Conservation (phyloP, 2,888 invertebrate genomes). For the Lymantria monacha region DNA sequence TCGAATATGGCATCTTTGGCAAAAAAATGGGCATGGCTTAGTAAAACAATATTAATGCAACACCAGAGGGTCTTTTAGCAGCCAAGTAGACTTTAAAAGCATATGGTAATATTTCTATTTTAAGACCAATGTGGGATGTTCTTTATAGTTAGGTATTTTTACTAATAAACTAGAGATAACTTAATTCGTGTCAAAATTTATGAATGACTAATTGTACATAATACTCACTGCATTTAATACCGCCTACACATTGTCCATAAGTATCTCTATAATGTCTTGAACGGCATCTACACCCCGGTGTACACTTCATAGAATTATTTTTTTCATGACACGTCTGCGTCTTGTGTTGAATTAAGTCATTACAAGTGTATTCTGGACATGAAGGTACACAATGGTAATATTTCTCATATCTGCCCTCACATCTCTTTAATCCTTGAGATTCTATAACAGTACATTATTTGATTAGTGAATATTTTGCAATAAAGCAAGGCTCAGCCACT, state of each 20-base stretch:
- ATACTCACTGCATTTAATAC: slow-evolving; percentile 28
- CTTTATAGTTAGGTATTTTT: too few relatives aligned
- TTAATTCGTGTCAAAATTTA: too few relatives aligned
- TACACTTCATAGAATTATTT: slow-evolving; percentile 10
- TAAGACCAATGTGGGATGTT: too few relatives aligned
- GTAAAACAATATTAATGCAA: too few relatives aligned
- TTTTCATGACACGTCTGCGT: not conserved
- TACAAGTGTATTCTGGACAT: slow-evolving; percentile 19
- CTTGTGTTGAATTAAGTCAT: slow-evolving; percentile 11
- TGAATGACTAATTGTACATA: not conserved
- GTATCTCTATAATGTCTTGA: slow-evolving; percentile 23
- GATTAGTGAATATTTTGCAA: too few relatives aligned
- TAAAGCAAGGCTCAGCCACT: too few relatives aligned
- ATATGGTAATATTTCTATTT: too few relatives aligned
- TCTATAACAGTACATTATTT: not conserved
- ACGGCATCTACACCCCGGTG: slow-evolving; percentile 31
- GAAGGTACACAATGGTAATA: slow-evolving; percentile 8
- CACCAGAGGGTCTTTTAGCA: too few relatives aligned
- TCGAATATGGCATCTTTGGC: too few relatives aligned
- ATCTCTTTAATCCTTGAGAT: slow-evolving; percentile 3
- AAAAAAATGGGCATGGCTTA: too few relatives aligned
- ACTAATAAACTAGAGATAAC: too few relatives aligned
- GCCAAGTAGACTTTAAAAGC: too few relatives aligned
- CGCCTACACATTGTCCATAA: slow-evolving; percentile 26
- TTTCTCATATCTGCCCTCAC: slow-evolving; percentile 9